Conservation (phyloP, 2,797 vertebrate genomes). For the Tapera naevia region DNA sequence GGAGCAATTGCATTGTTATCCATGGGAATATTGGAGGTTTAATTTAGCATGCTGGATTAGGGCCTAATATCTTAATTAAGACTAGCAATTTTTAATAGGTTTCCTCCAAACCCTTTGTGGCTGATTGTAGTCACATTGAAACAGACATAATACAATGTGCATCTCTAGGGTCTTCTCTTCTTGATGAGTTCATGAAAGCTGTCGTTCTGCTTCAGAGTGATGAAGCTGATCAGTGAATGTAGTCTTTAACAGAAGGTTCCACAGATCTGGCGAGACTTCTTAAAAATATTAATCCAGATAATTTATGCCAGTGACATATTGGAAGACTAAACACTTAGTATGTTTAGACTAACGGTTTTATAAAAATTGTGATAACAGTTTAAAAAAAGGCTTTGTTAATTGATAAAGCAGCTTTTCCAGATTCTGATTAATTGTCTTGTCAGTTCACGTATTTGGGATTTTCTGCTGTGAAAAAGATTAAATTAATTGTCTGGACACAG, state of each 20-base stretch:
- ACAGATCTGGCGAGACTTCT: neutral
- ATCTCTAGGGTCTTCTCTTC: neutral
- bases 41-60: constrained; percentile 24
- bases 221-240: neutral
- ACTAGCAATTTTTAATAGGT: constrained; percentile 11
- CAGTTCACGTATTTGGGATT: neutral
- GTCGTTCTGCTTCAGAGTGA: neutral
- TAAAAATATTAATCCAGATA: neutral
- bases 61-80: constrained; percentile 23
- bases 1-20: neutral
- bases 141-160: neutral
- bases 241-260: neutral
- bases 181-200: neutral
- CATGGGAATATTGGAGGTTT: neutral
- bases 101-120: neutral
- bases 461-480: neutral
- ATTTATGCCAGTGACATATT: neutral
- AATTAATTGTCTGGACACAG: neutral
- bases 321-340: neutral
- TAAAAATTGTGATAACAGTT: neutral
- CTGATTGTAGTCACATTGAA: neutral
- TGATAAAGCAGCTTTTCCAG: neutral
- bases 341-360: neutral
- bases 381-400: neutral
- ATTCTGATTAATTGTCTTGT: neutral